Conservation (phyloP, 2,888 invertebrate genomes). For the Ophioninae sp. region DNA sequence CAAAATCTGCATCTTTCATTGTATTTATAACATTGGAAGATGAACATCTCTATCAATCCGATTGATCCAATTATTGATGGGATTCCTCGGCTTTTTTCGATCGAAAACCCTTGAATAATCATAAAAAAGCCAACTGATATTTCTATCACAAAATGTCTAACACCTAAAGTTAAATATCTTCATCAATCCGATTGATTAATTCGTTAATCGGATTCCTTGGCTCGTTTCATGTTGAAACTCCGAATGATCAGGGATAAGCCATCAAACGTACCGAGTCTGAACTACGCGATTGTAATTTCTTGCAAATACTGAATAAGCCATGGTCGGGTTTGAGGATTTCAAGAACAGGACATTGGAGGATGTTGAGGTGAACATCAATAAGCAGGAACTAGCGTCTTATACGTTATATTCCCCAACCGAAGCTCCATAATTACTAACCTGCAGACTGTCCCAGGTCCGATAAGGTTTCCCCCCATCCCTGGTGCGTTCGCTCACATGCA, state of each 20-base stretch:
- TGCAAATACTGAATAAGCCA: background rate
- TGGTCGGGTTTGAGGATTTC: background rate
- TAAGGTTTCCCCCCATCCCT: slow-evolving; percentile 43
- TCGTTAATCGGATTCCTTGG: too few relatives aligned
- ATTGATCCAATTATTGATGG: too few relatives aligned
- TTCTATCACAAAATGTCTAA: too few relatives aligned
- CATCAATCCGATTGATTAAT: background rate
- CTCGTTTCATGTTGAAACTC: background rate
- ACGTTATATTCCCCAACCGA: slow-evolving; percentile 45
- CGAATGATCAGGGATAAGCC: background rate
- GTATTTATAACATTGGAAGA: too few relatives aligned
- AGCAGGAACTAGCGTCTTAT: slow-evolving; percentile 21
- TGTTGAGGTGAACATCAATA: slow-evolving; percentile 13
- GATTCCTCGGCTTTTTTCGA: too few relatives aligned
- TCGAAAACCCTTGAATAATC: too few relatives aligned
- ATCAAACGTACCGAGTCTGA: background rate
- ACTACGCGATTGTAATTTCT: background rate
- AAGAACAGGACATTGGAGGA: slow-evolving; percentile 21
- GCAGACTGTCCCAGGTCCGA: slow-evolving; percentile 46
- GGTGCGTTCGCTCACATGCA: slow-evolving; percentile 27
- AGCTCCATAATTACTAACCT: slow-evolving; percentile 49
- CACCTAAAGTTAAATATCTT: too few relatives aligned
- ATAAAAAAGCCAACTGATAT: too few relatives aligned
- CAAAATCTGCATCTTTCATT: too few relatives aligned
- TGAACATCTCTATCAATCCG: too few relatives aligned